Evolutionary conservation across 2,797 vertebrate genomes (phyloP).

Genomic region (Galagoides demidoff): DNA sequence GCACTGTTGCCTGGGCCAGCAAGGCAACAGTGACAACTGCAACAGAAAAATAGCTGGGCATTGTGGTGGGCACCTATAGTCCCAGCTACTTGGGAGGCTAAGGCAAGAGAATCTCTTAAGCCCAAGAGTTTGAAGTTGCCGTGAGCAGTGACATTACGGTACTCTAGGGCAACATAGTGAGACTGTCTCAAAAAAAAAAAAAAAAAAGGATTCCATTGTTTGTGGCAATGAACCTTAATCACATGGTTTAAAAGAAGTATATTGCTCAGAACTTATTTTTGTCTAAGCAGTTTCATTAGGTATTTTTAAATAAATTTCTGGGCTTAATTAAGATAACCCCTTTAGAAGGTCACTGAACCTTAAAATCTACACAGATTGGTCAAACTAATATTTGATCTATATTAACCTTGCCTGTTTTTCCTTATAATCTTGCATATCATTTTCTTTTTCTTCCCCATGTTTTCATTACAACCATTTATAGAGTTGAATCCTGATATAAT

Average conservation of each 20-base stretch:
- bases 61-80: too few relatives aligned
- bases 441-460: conserved; percentile 61
- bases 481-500: background rate
- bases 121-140: too few relatives aligned
- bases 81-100: too few relatives aligned
- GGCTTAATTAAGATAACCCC: conserved; percentile 71
- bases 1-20: too few relatives aligned
- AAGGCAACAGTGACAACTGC: too few relatives aligned
- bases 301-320: conserved; percentile 64
- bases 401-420: conserved; percentile 40
- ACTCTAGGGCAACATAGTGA: too few relatives aligned
- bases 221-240: conserved; percentile 62
- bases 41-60: too few relatives aligned
- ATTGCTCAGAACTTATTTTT: conserved; percentile 67
- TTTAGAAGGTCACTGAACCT: conserved; percentile 66
- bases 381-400: conserved; percentile 52
- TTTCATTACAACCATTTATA: conserved; percentile 56
- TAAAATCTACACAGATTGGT: conserved; percentile 55
- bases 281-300: conserved; percentile 61
- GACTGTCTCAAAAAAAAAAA: too few relatives aligned
- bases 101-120: too few relatives aligned
- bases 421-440: conserved; percentile 61
- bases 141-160: too few relatives aligned
- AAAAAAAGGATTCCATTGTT: background rate
- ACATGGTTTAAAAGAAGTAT: conserved; percentile 67